Percentiles rank a stretch among this genome's conserved stretches.
Evolutionary conservation across 2,888 invertebrate species (phyloP).

Genomic region (Tolmerus cingulatus): DNA sequence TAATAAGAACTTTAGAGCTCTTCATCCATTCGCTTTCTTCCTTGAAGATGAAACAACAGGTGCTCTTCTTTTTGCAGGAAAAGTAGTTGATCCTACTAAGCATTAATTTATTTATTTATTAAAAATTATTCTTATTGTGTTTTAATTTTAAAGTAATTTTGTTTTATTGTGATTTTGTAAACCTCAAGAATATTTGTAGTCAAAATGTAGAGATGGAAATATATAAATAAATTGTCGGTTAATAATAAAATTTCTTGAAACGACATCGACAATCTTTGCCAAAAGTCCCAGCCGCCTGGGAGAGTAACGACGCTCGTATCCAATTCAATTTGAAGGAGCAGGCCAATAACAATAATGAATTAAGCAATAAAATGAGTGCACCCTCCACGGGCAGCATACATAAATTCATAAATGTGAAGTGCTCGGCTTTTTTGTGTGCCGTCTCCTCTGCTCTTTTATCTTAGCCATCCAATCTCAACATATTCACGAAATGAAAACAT

Average conservation of each 20-base stretch:
- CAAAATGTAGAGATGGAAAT: neutral
- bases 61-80: slow-evolving; percentile 17
- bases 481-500: slow-evolving; percentile 49
- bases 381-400: slow-evolving; percentile 23
- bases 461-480: slow-evolving; percentile 46
- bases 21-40: slow-evolving; percentile 17
- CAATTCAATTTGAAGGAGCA: slow-evolving; percentile 48
- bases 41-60: slow-evolving; percentile 26
- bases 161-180: too few relatives aligned
- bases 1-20: neutral
- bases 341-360: slow-evolving; percentile 49
- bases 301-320: neutral
- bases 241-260: neutral
- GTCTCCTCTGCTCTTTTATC: slow-evolving; percentile 42
- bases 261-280: neutral
- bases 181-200: too few relatives aligned
- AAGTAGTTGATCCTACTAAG: neutral
- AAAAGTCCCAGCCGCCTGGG: neutral
- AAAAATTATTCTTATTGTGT: too few relatives aligned
- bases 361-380: slow-evolving; percentile 48
- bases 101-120: neutral
- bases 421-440: neutral
- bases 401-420: slow-evolving; percentile 44
- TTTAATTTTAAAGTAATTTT: too few relatives aligned
- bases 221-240: neutral